Evolutionary conservation across 2,113 vertebrate species (phyloP), one percentile per base, ranked within the genome.

Genomic region (Pseudorectes ferrugineus): DNA sequence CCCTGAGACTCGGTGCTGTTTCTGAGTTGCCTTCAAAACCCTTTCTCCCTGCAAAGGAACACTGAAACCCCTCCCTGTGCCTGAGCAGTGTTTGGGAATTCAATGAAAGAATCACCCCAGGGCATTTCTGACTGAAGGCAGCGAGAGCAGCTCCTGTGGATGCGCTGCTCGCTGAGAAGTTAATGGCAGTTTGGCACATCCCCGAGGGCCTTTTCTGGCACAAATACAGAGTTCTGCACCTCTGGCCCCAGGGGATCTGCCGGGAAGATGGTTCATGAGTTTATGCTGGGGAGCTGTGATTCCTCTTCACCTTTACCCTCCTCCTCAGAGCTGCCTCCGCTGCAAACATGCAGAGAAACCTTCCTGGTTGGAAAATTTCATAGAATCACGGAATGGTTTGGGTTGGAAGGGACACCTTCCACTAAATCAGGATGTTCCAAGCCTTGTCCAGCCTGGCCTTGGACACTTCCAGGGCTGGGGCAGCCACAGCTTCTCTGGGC

Each of bases 121-220:
- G 94, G 78, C 72, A 10, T 92, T 93, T 83, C 63, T 5, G 26
- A 54, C 36, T 78, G 87, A 81, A 94, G 78, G 78, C 71, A 77
- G 51, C 1, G 33, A 46, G 59, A 83, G 63, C 54, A 40, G 62
- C 93, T 88, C 49, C 49, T 25, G 74, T 51, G 62, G 85, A 58
- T 89, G 65, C 76, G 87, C 66, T 91, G 85, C 85, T 95, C 49
- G 8, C 71, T 48, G 85, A 36, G 74, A 13, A 42, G 63, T 42
- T 92, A 48, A 74, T 54, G 88, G 81, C 85, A 90, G 9, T 38
- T 88, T 67, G 89, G 89, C 89, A 96, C 68, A 80, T 71, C 63
- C 81, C 81, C 1, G 35, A 70, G 81, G 82, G 71, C 43, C 22
- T 91, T 80, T 83, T 57, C 38, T 85, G 80, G 81, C 89, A 90